These are phyloP conservation scores for Lacerta bilineata DNA, from an alignment of 2,797 vertebrate genomes.

Conservation along the genomic window DNA sequence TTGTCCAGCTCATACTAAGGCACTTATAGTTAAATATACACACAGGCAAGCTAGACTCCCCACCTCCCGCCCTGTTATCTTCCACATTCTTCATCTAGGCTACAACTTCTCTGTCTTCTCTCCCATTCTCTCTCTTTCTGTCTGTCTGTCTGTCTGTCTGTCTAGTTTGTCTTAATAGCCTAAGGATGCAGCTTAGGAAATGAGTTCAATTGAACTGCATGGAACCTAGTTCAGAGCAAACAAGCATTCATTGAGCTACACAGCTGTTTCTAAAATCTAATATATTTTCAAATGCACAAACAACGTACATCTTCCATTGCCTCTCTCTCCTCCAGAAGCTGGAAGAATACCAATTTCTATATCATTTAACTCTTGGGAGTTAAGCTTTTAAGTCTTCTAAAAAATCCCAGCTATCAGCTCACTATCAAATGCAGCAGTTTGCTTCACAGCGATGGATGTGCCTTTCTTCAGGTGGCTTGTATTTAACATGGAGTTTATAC, in stretches of 20 bases:
- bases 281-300: not conserved
- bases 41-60: not conserved
- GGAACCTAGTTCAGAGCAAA: not conserved
- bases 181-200: not conserved
- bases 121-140: not conserved
- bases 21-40: not conserved
- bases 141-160: not conserved
- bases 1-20: not conserved
- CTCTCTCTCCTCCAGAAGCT: not conserved
- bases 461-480: not conserved
- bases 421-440: not conserved
- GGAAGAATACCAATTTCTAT: not conserved
- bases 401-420: not conserved
- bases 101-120: not conserved
- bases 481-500: not conserved
- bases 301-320: not conserved
- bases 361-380: not conserved
- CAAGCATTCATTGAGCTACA: not conserved
- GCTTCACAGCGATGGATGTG: not conserved
- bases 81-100: not conserved
- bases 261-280: not conserved
- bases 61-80: not conserved
- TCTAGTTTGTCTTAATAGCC: not conserved
- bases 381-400: not conserved
- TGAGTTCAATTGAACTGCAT: not conserved